Base-by-base conservation (phyloP, 2,113 vertebrate genomes). In the Bufo bufo region DNA sequence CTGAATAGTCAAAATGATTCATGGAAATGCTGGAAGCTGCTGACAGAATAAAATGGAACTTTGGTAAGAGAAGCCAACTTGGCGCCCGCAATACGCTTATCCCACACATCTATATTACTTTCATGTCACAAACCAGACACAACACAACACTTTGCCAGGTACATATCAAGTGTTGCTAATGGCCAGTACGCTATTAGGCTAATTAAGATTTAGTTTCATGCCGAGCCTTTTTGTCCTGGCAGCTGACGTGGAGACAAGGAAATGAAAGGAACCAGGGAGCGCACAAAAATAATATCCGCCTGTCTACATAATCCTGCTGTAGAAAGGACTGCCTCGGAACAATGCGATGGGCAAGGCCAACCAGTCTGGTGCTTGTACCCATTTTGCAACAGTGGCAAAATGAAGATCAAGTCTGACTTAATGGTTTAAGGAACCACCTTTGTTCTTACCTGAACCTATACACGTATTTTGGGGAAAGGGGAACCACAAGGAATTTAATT, bases 141-240 rank as follows among this genome's bases (percentile, higher is more conserved):
- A 65, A 47, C 33, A 61, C n/a, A 49, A 52, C 19, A 47, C 74
- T 13, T n/a, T 75, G 66, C 54, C 69, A 75, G 86, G 79, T 72
- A 58, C 6, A 47, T 16, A 88, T 83, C 79, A 50, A 77, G 43
- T 75, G 69, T 61, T 88, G 79, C 80, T 52, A 86, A 86, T 69
- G 86, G 79, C 79, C 54, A 49, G 6, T 75, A 23, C 52, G 69
- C 56, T 43, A 83, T 74, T 50, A 61, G 69, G 56, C 65, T 77
- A 49, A 83, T 79, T 79, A 86, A 54, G 85, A 86, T 86, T 80
- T 69, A 66, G 59, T 86, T 86, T 86, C 85, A 69, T 86, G 59
- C 59, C 69, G 81, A 75, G 72, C 72, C 54, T 83, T 20, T 52
- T 49, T 83, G 59, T 83, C 13, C 61, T 52, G 63, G 81, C 81